These are phyloP conservation scores for Phenganax subtilis DNA, from an alignment of 92 coral and sea anemone species.

Conservation along the genomic window DNA sequence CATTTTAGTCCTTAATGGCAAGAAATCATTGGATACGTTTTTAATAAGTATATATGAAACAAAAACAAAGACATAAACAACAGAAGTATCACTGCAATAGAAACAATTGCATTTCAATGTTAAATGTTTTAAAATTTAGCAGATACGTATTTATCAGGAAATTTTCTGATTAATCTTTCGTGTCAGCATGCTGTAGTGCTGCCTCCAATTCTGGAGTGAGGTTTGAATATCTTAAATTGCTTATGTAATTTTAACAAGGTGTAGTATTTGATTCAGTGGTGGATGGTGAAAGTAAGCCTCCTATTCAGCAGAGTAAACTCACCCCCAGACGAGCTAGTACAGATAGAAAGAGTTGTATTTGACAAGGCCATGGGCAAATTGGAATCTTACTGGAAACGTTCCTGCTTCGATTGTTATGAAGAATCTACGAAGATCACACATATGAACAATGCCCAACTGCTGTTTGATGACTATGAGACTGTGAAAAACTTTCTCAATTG, in stretches of 20 bases:
- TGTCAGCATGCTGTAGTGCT: too few relatives aligned
- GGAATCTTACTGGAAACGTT: constrained; percentile 23
- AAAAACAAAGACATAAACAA: not conserved
- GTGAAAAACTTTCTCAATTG: constrained; percentile 2
- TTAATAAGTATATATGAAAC: too few relatives aligned
- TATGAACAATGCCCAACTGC: constrained; percentile 3
- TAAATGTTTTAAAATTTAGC: not conserved
- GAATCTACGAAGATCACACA: not conserved
- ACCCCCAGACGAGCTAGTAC: constrained; percentile 28
- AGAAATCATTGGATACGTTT: not conserved
- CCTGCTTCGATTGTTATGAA: constrained; percentile 20
- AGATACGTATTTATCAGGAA: not conserved
- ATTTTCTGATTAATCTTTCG: not conserved
- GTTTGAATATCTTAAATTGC: not conserved
- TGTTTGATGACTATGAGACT: constrained; percentile 12
- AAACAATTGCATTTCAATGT: not conserved
- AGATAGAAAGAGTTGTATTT: constrained; percentile 31
- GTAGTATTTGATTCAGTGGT: constrained; percentile 21
- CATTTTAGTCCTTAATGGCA: constrained; percentile 15
- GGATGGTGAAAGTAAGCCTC: constrained; percentile 31
- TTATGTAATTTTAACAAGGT: constrained; percentile 4
- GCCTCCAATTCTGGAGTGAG: not conserved
- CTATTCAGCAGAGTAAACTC: constrained; percentile 34
- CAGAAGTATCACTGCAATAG: not conserved
- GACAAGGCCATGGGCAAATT: constrained; percentile 36